These are phyloP conservation scores for Telmatherina bonti DNA, from an alignment of 2,797 vertebrate species.

Conservation along the genomic window DNA sequence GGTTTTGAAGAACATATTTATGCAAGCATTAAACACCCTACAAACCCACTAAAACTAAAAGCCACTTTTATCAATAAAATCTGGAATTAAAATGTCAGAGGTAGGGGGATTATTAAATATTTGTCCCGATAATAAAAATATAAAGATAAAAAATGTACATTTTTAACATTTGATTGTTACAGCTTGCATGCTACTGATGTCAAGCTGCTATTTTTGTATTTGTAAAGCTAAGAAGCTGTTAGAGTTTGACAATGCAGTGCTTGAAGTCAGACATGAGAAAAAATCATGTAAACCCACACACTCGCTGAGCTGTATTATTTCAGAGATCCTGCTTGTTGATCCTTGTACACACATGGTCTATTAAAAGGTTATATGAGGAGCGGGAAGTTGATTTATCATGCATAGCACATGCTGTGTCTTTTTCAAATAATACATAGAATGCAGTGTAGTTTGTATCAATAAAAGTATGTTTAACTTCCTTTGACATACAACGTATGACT, in stretches of 20 bases:
- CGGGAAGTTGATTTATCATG: conserved; percentile 1
- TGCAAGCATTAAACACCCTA: not conserved
- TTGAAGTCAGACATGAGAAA: conserved; percentile 18
- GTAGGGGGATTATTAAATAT: no score
- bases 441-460: not conserved
- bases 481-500: not conserved
- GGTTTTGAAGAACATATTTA: not conserved
- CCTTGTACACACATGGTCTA: conserved; percentile 1
- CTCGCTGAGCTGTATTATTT: conserved; percentile 9
- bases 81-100: not conserved
- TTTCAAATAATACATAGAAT: not conserved
- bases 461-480: not conserved
- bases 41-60: no score
- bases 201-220: conserved; percentile 3
- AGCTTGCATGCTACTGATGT: not conserved
- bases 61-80: not conserved
- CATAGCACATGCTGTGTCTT: no score
- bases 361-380: conserved; percentile 21
- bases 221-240: conserved; percentile 17
- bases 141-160: no score
- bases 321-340: conserved; percentile 40
- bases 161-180: no score
- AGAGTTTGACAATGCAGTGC: not conserved
- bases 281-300: conserved; percentile 18
- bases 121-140: no score